These are phyloP conservation scores for Triplophysa siluroides DNA, from an alignment of 2,113 vertebrate genomes.

Conservation along the genomic window DNA sequence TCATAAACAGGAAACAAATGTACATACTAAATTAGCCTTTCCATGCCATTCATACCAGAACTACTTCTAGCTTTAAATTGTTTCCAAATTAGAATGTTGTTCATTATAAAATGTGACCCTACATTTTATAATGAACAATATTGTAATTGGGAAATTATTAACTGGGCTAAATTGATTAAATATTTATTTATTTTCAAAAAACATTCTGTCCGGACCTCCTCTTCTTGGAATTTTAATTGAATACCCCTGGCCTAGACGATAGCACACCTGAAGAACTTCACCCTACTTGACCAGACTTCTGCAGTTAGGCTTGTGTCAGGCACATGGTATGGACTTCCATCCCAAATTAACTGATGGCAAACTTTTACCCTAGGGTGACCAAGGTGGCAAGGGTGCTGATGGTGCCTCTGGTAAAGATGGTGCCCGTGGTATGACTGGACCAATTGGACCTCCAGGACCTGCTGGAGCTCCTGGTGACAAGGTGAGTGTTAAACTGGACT, in stretches of 20 bases:
- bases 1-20: too few species aligned
- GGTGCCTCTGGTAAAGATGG: slow-evolving; percentile 94
- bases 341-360: not conserved
- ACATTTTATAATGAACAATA: too few species aligned
- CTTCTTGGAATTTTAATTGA: too few species aligned
- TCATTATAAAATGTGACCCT: too few species aligned
- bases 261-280: not conserved
- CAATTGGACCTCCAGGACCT: slow-evolving; percentile 93
- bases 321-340: not conserved
- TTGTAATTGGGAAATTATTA: too few species aligned
- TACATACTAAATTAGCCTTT: too few species aligned
- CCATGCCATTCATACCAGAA: too few species aligned
- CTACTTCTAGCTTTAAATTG: too few species aligned
- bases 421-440: slow-evolving; percentile 88
- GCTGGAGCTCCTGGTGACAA: slow-evolving; percentile 91
- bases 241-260: not conserved
- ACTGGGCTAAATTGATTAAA: too few species aligned
- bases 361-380: slow-evolving; percentile 82
- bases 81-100: too few species aligned
- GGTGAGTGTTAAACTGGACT: slow-evolving; percentile 60
- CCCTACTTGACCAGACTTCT: not conserved
- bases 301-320: not conserved
- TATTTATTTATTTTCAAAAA: too few species aligned
- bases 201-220: too few species aligned
- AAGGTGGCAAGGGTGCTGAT: slow-evolving; percentile 89